Evolutionary conservation across 2,797 vertebrate species (phyloP), one percentile per base, ranked within the genome.

Genomic region (Acanthurus tractus): DNA sequence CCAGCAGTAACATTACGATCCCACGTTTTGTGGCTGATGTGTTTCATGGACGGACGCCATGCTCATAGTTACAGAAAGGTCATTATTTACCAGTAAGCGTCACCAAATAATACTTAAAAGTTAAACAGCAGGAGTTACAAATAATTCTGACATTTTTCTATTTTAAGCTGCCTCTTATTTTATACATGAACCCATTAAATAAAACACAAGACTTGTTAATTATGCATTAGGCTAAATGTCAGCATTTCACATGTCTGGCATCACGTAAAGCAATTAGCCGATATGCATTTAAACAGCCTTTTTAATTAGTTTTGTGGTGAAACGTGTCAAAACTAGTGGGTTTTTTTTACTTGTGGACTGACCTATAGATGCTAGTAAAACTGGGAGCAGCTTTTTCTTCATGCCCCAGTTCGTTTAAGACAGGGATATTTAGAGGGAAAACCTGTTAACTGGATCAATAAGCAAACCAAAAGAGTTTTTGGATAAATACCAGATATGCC

Each of bases 231-330:
- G 25, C 36, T 78, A 76, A 89, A 88, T 86, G 76, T 84, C 83
- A 84, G 50, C 65, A 54, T 70, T 81, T 80, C 29, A 63, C 1
- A 11, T 46, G 23, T 61, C 38, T 70, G 50, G 49, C 49, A 23
- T 64, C 63, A 62, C 22, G 3, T 71, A 42, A 89, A 70, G 79
- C 61, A 74, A 80, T 79, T 74, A 81, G 54, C 61, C 29, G 42
- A 85, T 82, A 88, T 90, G 87, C 86, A 89, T 90, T 90, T 89
- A 90, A 90, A 92, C 84, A 69, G 76, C 82, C 76, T 3, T 69
- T 70, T 82, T 88, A 91, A 89, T 88, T 79, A 69, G 76, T 63
- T 85, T 59, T 59, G 45, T 52, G 17, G 13, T 67, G 78, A 64
- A 80, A 74, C 59, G 68, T 61, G 67, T 48, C 62, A 64, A 17